A percentile compares a stretch with the other conserved stretches of the same genome.
Conservation (phyloP, 1,140 invertebrate species). For the Ridgeia piscesae region DNA sequence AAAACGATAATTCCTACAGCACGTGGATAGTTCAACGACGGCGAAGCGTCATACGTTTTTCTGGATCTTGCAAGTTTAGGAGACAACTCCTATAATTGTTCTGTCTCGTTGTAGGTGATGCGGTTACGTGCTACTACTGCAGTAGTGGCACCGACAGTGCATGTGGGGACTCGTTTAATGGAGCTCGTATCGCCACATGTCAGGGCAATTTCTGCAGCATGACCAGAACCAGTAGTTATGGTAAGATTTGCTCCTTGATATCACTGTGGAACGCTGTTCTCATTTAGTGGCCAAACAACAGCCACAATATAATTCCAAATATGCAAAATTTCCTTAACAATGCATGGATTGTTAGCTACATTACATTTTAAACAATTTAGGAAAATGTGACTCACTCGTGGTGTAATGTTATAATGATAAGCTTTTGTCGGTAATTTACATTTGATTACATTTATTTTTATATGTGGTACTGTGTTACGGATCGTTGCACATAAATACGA, state of each 20-base stretch:
- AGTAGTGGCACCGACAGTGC: background rate
- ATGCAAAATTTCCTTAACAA: background rate
- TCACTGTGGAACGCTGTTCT: background rate
- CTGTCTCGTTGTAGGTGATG: background rate
- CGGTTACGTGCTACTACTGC: background rate
- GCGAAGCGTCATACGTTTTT: too few relatives aligned
- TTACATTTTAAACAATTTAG: background rate
- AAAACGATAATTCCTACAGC: too few relatives aligned
- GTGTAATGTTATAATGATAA: background rate
- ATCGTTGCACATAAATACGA: too few relatives aligned
- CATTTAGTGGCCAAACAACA: background rate
- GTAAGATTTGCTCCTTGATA: background rate
- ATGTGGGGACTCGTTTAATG: background rate
- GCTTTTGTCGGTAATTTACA: background rate
- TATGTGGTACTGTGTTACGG: too few relatives aligned
- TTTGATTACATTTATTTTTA: background rate
- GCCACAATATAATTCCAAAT: too few relatives aligned
- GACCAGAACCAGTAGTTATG: background rate
- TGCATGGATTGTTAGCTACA: background rate
- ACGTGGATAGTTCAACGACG: too few relatives aligned
- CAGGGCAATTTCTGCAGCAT: background rate
- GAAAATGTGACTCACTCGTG: background rate
- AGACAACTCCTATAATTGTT: background rate
- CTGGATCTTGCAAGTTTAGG: too few relatives aligned
- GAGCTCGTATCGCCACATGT: background rate